Conservation (phyloP, 2,797 vertebrate genomes). For the Brachymystax lenok region DNA sequence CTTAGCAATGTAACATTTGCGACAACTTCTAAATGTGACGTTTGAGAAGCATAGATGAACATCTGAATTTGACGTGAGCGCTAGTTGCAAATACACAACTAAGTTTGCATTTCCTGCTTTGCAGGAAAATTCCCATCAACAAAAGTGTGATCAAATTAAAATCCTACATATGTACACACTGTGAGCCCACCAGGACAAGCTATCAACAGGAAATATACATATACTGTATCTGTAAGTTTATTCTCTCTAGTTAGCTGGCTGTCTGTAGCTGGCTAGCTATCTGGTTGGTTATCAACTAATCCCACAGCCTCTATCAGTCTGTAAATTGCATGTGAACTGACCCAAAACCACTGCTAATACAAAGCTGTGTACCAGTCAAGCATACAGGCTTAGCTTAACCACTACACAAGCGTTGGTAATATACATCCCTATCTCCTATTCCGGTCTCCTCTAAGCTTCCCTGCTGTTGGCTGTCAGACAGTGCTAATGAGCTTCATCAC, state of each 20-base stretch:
- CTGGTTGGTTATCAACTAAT: not conserved
- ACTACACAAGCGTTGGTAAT: not conserved
- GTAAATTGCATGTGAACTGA: not conserved
- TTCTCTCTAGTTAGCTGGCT: not conserved
- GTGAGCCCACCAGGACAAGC: too few species aligned
- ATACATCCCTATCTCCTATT: slow-evolving; percentile 43
- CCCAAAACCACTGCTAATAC: not conserved
- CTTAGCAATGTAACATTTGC: too few species aligned
- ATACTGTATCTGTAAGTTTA: too few species aligned
- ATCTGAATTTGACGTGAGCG: too few species aligned
- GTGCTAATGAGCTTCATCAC: slow-evolving; percentile 30
- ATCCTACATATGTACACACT: too few species aligned
- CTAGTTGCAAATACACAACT: too few species aligned
- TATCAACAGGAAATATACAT: too few species aligned
- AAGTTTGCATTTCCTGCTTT: too few species aligned
- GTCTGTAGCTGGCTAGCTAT: not conserved
- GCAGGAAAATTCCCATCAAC: too few species aligned
- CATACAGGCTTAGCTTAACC: not conserved
- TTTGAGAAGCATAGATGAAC: too few species aligned
- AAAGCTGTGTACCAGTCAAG: not conserved
- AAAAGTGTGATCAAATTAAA: too few species aligned
- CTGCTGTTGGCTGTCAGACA: slow-evolving; percentile 54
- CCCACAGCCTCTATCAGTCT: not conserved
- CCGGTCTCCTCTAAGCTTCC: slow-evolving; percentile 30
- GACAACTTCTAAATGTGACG: too few species aligned